Evolutionary conservation across 2,113 vertebrate species (phyloP), one percentile per base, ranked within the genome.

Genomic region (Protobothrops mucrosquamatus): DNA sequence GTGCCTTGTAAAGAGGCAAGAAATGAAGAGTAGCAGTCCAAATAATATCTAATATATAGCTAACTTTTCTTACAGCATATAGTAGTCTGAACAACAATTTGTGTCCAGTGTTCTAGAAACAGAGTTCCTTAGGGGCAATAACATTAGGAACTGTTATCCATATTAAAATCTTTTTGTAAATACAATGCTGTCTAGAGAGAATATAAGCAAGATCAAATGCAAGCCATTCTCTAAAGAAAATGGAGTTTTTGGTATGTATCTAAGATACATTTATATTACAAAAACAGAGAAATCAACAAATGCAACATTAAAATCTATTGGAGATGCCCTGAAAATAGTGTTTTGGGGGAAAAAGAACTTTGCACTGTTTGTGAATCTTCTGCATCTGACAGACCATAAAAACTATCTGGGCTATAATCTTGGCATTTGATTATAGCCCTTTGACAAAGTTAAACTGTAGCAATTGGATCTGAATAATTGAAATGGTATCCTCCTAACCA

Each of bases 211-310:
- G 56, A 39, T 24, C 15, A 93, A 56, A 3, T 10, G 20, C 0
- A 7, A 29, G 43, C n/a, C 85, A 92, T 43, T 89, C 23, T 91
- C 18, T 39, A 18, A 87, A 95, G 61, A 48, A 93, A 20, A n/a
- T 55, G n/a, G 90, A 64, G 12, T 85, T 34, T 12, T 26, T 90
- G 29, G 59, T 11, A 74, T 10, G 20, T 52, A 64, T 64, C 61
- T 64, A 64, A 81, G 34, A 81, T 43, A 81, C 34, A 43, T 81
- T 81, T 43, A 81, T 81, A 81, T 39, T 39, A 39, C 12, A 52
- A 91, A 91, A 85, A 24, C 51, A 91, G 61, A 54, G 20, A 85
- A 55, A 24, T 43, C 69, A 91, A 91, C 64, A 91, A 56, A 56
- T 7, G 69, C 39, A 39, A 18, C 14, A 55, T 56, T 56, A 85